phyloP scores from a whole-genome alignment of 2,113 vertebrate genomes.

The Spea multiplicata region DNA sequence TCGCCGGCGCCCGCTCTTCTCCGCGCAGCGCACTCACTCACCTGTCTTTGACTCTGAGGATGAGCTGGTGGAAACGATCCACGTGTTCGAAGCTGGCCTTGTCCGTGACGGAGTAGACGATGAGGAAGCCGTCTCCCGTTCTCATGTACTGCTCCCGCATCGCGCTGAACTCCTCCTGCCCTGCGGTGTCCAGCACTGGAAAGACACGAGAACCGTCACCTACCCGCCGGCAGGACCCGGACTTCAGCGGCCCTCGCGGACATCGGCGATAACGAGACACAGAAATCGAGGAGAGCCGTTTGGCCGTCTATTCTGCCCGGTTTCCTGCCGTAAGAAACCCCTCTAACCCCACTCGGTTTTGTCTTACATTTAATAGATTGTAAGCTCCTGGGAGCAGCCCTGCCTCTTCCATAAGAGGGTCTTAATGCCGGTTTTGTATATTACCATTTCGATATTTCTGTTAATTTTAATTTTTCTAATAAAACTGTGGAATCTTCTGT shows the following conservation, averaged over 20 bases:
- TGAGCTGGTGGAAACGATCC: constrained; percentile 96
- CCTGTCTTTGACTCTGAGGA: constrained; percentile 97
- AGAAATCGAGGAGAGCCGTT: no score
- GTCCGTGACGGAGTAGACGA: constrained; percentile 95
- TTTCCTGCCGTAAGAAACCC: no score
- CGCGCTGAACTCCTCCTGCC: constrained; percentile 97
- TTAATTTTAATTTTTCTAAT: no score
- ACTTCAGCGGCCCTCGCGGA: no score
- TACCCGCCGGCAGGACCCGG: neutral
- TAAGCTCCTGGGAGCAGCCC: no score
- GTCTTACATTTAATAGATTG: no score
- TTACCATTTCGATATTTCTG: no score
- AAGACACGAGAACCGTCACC: neutral
- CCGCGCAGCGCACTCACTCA: constrained; percentile 55
- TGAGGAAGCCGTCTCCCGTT: constrained; percentile 95
- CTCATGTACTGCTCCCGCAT: constrained; percentile 99
- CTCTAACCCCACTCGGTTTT: no score
- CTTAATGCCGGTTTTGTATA: no score
- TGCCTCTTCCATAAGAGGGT: no score
- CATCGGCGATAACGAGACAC: no score
- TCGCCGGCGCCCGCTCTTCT: neutral
- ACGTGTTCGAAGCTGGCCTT: constrained; percentile 98
- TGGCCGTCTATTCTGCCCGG: neutral
- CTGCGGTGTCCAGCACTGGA: constrained; percentile 91
- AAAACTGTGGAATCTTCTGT: no score